Percentiles rank a stretch among this genome's conserved stretches.
Evolutionary conservation across 2,113 vertebrate genomes (phyloP).

Genomic region (human (Homo sapiens)): GRCh38 chr7:25027001-25027500

Average conservation of each 20-base stretch:
- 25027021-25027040: too few relatives aligned
- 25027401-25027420: not conserved
- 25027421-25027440: not conserved
- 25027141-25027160: too few relatives aligned
- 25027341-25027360: not conserved
- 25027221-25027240: not conserved
- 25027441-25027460: not conserved
- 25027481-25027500: not conserved
- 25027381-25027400: not conserved
- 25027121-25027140: too few relatives aligned
- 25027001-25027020: too few relatives aligned
- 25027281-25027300: not conserved
- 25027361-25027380: not conserved
- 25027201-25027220: not conserved
- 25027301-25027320: not conserved
- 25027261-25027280: not conserved
- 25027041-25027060: too few relatives aligned
- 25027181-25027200: not conserved
- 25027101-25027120: too few relatives aligned
- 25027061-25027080: too few relatives aligned
- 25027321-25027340: not conserved
- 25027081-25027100: too few relatives aligned
- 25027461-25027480: not conserved
- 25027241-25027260: rapidly evolving
- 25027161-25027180: not conserved